Evolutionary conservation across 2,888 invertebrate species (phyloP).

Genomic region (Adelognathus sp.): DNA sequence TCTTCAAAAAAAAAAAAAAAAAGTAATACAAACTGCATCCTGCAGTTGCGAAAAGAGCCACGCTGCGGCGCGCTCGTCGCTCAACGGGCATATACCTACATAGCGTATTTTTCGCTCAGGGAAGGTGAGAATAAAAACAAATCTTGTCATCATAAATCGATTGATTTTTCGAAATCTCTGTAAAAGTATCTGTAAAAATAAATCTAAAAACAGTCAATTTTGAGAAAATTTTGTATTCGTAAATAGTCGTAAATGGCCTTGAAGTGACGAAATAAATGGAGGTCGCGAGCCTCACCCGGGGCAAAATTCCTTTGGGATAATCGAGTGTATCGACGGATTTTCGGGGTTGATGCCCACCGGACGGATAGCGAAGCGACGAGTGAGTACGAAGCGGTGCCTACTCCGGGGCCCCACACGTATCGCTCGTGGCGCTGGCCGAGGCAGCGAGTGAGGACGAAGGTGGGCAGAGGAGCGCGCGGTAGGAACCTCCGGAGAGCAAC

Average conservation of each 20-base stretch:
- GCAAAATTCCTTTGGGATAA: slow-evolving; percentile 23
- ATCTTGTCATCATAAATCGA: too few relatives aligned
- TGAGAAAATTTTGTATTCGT: too few relatives aligned
- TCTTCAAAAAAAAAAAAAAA: too few relatives aligned
- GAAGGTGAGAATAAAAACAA: too few relatives aligned
- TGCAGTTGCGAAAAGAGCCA: too few relatives aligned
- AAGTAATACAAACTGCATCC: too few relatives aligned
- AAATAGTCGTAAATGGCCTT: neutral
- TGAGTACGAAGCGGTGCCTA: slow-evolving; percentile 16
- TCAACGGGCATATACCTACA: too few relatives aligned
- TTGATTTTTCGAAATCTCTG: too few relatives aligned
- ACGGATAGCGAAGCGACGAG: slow-evolving; percentile 54
- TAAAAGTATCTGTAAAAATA: too few relatives aligned
- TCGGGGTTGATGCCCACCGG: slow-evolving; percentile 62
- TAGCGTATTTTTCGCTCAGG: too few relatives aligned
- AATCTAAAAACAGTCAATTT: too few relatives aligned
- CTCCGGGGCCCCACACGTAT: slow-evolving; percentile 10
- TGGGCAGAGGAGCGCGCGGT: slow-evolving; percentile 62
- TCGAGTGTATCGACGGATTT: slow-evolving; percentile 18
- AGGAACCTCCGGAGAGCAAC: slow-evolving; percentile 63
- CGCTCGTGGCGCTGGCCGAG: neutral
- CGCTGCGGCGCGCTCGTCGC: too few relatives aligned
- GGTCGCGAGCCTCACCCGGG: neutral
- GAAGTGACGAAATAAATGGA: neutral
- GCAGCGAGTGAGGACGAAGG: neutral